phyloP scores from a whole-genome alignment of 2,888 invertebrate species.

The Aporophyla nigra region DNA sequence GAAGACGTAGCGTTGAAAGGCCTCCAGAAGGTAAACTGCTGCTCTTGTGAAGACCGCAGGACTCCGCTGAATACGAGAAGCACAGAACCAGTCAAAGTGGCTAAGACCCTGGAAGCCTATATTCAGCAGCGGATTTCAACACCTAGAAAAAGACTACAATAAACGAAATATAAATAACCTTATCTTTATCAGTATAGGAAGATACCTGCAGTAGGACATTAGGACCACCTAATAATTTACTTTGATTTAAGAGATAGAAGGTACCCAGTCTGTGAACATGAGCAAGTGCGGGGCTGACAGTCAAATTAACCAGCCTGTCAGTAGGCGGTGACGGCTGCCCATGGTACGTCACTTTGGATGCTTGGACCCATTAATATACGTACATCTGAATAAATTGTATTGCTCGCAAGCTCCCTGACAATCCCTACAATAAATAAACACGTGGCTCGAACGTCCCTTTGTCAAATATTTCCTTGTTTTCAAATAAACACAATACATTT shows the following conservation, averaged over 20 bases:
- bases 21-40: not conserved
- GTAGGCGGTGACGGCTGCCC: not conserved
- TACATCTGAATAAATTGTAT: not conserved
- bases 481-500: slow-evolving; percentile 36
- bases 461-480: slow-evolving; percentile 58
- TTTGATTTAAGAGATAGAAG: not conserved
- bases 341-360: not conserved
- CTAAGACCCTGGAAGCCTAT: not conserved
- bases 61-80: not conserved
- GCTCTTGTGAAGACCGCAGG: not conserved
- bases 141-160: not conserved
- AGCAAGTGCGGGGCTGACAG: not conserved
- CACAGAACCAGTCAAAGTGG: not conserved
- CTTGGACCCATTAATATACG: not conserved
- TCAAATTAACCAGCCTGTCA: not conserved
- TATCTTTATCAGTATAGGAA: not conserved
- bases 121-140: not conserved
- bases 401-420: not conserved
- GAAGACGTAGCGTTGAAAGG: not conserved
- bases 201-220: not conserved
- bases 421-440: slow-evolving; percentile 6
- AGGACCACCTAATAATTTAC: not conserved
- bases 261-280: not conserved
- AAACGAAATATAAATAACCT: not conserved
- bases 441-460: slow-evolving; percentile 61